Evolutionary conservation across 2,888 invertebrate genomes (phyloP).

Genomic region (Toxonevra muliebris): DNA sequence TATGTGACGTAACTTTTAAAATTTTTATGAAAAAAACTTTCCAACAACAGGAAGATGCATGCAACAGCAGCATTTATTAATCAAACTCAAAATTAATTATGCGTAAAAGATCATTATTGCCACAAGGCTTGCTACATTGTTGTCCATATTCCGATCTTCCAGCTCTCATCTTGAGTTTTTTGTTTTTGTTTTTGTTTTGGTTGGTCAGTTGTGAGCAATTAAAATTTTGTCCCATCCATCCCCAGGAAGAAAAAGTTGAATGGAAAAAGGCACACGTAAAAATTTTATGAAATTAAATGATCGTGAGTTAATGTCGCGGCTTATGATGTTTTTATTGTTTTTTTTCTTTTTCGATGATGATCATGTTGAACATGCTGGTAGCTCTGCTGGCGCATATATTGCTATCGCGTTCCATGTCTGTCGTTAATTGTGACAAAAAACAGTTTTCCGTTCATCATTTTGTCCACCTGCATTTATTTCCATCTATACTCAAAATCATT

Average conservation of each 20-base stretch:
- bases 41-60: too few species aligned
- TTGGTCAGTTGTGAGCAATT: slow-evolving; percentile 42
- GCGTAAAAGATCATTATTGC: slow-evolving; percentile 33
- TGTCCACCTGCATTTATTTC: neutral
- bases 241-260: too few species aligned
- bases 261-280: neutral
- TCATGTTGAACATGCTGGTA: too few species aligned
- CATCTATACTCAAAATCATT: too few species aligned
- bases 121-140: neutral
- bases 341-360: neutral
- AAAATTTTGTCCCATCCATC: slow-evolving; percentile 42
- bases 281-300: neutral
- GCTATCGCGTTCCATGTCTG: too few species aligned
- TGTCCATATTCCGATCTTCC: neutral
- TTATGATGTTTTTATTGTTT: neutral
- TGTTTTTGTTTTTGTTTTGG: slow-evolving; percentile 20
- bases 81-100: slow-evolving; percentile 53
- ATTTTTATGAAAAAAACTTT: neutral
- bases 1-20: slow-evolving; percentile 40
- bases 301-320: neutral
- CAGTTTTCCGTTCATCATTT: neutral
- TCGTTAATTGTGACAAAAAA: neutral
- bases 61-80: slow-evolving; percentile 44
- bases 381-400: too few species aligned
- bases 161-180: slow-evolving; percentile 7